These are phyloP conservation scores for Trogon melanurus DNA, from an alignment of 2,113 vertebrate genomes.

Conservation along the genomic window DNA sequence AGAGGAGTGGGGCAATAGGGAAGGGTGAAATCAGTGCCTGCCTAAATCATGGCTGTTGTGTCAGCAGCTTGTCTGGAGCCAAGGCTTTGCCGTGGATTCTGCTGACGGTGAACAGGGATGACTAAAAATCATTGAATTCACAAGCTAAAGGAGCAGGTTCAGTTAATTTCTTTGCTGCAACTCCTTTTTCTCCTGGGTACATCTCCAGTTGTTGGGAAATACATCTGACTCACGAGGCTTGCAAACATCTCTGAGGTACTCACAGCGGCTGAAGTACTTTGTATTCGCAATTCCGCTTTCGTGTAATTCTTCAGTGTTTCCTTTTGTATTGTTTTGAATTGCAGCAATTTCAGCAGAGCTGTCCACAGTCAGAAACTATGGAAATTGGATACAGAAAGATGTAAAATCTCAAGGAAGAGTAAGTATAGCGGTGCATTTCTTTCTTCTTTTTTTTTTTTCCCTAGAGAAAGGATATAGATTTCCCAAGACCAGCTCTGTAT, in stretches of 20 bases:
- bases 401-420: neutral
- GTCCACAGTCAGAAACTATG: neutral
- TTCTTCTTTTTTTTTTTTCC: neutral
- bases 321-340: conserved; percentile 30
- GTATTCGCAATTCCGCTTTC: neutral
- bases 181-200: neutral
- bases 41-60: fast-evolving
- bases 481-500: neutral
- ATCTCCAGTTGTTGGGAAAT: neutral
- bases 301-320: neutral
- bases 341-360: neutral
- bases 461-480: neutral
- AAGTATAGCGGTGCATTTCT: neutral
- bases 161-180: neutral
- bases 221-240: neutral
- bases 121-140: neutral
- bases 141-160: neutral
- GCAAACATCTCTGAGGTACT: neutral
- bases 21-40: neutral
- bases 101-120: neutral
- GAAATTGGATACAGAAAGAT: conserved; percentile 27
- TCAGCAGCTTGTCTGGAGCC: neutral
- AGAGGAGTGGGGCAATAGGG: neutral
- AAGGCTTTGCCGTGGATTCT: neutral
- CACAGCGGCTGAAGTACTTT: neutral